These are phyloP conservation scores for Dicyrtomina minuta DNA, from an alignment of 2,888 invertebrate genomes.

Conservation along the genomic window DNA sequence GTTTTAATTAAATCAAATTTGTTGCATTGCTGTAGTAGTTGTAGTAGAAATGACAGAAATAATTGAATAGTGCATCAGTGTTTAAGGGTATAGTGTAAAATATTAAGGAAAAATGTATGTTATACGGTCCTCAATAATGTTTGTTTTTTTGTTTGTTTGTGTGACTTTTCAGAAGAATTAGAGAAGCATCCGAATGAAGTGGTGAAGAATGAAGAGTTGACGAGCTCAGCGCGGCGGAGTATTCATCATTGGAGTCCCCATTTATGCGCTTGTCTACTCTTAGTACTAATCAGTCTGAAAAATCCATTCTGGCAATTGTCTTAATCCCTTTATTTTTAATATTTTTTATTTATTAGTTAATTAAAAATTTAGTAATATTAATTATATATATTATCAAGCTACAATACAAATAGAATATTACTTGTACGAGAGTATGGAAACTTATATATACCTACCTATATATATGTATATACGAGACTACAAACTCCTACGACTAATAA, in stretches of 20 bases:
- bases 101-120: background rate
- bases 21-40: no score
- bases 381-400: background rate
- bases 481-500: background rate
- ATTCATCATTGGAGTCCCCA: constrained; percentile 29
- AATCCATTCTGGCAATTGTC: constrained; percentile 40
- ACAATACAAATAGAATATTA: background rate
- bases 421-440: background rate
- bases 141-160: constrained; percentile 23
- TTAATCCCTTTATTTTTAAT: constrained; percentile 9
- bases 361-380: background rate
- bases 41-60: no score
- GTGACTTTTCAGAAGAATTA: constrained; percentile 73
- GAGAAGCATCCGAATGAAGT: constrained; percentile 89
- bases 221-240: constrained; percentile 56
- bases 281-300: constrained; percentile 35
- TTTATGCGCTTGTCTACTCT: constrained; percentile 30
- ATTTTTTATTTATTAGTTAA: no score
- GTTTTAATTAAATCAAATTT: no score
- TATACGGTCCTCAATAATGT: no score
- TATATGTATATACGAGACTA: background rate
- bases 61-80: no score
- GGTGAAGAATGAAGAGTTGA: constrained; percentile 88
- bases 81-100: no score
- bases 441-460: background rate